Percentiles rank a stretch among this genome's conserved stretches.
Evolutionary conservation across 2,888 invertebrate genomes (phyloP).

Genomic region (Spatulosminthurus flaviceps): DNA sequence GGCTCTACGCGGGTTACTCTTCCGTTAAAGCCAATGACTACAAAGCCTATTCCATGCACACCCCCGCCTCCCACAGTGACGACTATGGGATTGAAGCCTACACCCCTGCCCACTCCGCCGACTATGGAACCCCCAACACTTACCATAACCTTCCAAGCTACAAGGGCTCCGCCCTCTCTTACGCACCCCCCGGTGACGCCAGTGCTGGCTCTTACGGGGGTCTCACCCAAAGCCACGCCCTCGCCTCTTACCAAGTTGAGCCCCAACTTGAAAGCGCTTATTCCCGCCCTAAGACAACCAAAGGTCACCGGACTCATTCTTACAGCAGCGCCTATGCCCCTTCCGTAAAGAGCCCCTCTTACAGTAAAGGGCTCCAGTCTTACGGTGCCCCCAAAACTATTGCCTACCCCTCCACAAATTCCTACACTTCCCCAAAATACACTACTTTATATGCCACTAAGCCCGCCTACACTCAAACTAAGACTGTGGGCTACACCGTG

Average conservation of each 20-base stretch:
- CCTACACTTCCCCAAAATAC: not conserved
- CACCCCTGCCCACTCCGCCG: not conserved
- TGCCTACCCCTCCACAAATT: not conserved
- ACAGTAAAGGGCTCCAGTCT: not conserved
- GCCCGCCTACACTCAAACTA: not conserved
- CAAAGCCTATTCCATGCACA: constrained; percentile 36
- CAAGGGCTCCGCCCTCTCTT: not conserved
- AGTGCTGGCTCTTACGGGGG: not conserved
- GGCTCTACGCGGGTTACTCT: constrained; percentile 32
- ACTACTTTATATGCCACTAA: not conserved
- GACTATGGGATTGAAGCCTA: constrained; percentile 34
- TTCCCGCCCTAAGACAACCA: not conserved
- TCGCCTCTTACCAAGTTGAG: not conserved
- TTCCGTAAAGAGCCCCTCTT: not conserved
- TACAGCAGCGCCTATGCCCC: not conserved
- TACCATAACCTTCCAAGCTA: not conserved
- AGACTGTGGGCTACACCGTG: not conserved
- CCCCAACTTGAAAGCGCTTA: not conserved
- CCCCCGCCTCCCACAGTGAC: constrained; percentile 28
- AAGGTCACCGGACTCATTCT: not conserved
- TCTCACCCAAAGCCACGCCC: not conserved
- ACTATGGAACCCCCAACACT: not conserved
- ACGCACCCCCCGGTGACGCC: constrained; percentile 9
- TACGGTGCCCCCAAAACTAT: not conserved
- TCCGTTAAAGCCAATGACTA: constrained; percentile 38